phyloP scores from a whole-genome alignment of 1,140 invertebrate species.

The Ptiloglossa arizonensis region DNA sequence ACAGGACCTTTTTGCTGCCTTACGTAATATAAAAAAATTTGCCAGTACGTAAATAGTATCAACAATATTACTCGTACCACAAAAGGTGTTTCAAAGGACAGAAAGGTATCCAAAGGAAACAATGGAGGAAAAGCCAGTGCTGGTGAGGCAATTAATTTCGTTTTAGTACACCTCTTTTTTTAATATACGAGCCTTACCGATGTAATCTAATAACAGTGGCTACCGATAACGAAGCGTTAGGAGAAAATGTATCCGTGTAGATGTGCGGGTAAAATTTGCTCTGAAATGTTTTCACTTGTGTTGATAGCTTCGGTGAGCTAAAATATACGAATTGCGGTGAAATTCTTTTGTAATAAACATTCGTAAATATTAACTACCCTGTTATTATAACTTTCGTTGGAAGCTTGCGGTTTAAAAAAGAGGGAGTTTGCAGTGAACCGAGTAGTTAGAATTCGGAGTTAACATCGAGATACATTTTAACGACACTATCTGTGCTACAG shows the following conservation, averaged over 20 bases:
- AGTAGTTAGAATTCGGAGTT: background rate
- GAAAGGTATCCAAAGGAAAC: too few species aligned
- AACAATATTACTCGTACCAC: too few species aligned
- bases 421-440: background rate
- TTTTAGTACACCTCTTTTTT: too few species aligned
- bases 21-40: too few species aligned
- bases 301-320: background rate
- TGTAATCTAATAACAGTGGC: too few species aligned
- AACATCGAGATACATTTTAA: slow-evolving; percentile 6
- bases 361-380: background rate
- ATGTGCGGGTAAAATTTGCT: background rate
- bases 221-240: slow-evolving; percentile 13
- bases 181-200: background rate
- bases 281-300: slow-evolving; percentile 7
- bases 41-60: too few species aligned
- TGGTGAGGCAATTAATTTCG: too few species aligned
- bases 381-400: background rate
- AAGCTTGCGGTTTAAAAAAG: too few species aligned
- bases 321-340: slow-evolving; percentile 14
- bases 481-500: background rate
- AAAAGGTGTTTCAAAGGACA: too few species aligned
- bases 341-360: background rate
- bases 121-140: too few species aligned
- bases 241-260: too few species aligned
- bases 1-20: too few species aligned